Percentiles rank a stretch among this genome's conserved stretches.
Evolutionary conservation across 2,797 vertebrate species (phyloP).

Genomic region (Melanotaenia parkinsoni): DNA sequence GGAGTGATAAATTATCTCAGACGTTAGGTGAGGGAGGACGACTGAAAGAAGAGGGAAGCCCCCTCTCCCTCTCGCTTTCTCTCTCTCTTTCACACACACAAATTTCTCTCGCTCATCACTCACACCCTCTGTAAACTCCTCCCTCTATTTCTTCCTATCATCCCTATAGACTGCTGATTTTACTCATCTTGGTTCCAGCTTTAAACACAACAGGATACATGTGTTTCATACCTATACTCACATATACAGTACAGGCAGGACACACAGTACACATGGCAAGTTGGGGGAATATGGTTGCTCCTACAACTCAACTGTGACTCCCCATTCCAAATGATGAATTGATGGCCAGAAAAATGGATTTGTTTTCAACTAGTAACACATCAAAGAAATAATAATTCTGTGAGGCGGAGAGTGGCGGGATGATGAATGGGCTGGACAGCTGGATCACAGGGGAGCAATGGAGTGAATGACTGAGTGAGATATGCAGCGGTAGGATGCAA

Average conservation of each 20-base stretch:
- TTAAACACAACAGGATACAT: constrained; percentile 36
- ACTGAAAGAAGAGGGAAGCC: constrained; percentile 73
- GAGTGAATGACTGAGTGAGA: constrained; percentile 73
- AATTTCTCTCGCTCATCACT: constrained; percentile 12
- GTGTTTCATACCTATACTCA: constrained; percentile 12
- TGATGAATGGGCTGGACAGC: constrained; percentile 85
- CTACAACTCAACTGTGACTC: constrained; percentile 83
- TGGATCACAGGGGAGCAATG: constrained; percentile 80
- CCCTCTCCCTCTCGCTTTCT: constrained; percentile 61
- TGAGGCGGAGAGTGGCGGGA: constrained; percentile 78
- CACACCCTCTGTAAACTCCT: constrained; percentile 39
- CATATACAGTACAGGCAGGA: constrained; percentile 2
- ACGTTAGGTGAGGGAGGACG: constrained; percentile 84
- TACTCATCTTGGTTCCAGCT: constrained; percentile 33
- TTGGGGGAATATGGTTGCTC: constrained; percentile 74
- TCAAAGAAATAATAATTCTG: constrained; percentile 88
- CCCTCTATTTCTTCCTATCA: constrained; percentile 31
- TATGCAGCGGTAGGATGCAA: constrained; percentile 40
- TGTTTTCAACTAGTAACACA: constrained; percentile 88
- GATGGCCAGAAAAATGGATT: constrained; percentile 87
- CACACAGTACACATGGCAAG: constrained; percentile 38
- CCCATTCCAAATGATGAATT: constrained; percentile 85
- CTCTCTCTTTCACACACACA: constrained; percentile 28
- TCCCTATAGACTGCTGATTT: constrained; percentile 55
- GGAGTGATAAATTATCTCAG: constrained; percentile 94